Evolutionary conservation across 2,113 vertebrate species (phyloP).

Genomic region (Cyrtonyx montezumae): DNA sequence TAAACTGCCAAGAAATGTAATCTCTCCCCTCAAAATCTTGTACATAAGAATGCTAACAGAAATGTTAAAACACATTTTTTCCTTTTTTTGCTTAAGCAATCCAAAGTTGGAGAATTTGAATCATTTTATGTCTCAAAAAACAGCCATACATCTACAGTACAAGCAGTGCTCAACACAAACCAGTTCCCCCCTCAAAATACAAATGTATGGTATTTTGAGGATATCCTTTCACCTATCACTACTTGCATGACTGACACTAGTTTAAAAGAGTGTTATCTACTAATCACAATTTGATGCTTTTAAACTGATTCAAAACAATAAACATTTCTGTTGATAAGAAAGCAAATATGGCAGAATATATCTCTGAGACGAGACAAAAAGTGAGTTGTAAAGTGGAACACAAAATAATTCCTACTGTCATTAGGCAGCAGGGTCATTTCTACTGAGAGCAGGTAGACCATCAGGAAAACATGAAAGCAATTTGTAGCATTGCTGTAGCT

Average conservation of each 20-base stretch:
- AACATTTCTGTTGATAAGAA: background rate
- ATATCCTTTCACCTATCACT: background rate
- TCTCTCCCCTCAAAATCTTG: background rate
- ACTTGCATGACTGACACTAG: background rate
- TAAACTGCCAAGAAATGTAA: background rate
- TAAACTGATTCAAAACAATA: background rate
- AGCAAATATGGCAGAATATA: background rate
- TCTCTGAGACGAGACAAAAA: background rate
- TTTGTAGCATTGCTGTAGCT: fast-evolving
- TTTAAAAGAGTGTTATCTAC: background rate
- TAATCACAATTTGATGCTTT: background rate
- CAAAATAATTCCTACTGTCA: fast-evolving
- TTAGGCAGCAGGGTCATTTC: background rate
- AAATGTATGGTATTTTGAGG: background rate
- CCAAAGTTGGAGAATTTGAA: background rate
- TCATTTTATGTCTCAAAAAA: background rate
- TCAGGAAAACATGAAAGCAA: background rate
- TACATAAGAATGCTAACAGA: background rate
- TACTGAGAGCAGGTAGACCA: fast-evolving
- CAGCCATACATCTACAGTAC: background rate
- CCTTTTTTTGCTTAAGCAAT: background rate
- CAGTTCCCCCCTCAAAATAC: background rate
- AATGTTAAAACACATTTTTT: background rate
- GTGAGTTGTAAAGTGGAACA: background rate
- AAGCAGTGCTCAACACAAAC: background rate